Percentiles rank a stretch among this genome's conserved stretches.
These are phyloP conservation scores for Zingel zingel DNA, from an alignment of 2,113 vertebrate species.

Conservation along the genomic window DNA sequence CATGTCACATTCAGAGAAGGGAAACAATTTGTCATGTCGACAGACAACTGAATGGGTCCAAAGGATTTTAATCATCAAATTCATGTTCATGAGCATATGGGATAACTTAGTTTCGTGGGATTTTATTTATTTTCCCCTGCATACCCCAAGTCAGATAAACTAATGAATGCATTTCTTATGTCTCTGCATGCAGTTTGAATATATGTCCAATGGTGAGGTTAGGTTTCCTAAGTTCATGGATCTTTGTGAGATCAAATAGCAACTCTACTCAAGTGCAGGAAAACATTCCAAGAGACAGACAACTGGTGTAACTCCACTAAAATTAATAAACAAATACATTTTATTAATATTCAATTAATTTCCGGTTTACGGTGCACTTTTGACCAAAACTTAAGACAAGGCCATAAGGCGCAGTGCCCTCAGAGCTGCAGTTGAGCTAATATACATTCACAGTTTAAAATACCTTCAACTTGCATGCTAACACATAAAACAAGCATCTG, in stretches of 20 bases:
- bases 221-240: not conserved
- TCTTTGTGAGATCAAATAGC: not conserved
- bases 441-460: not conserved
- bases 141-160: not conserved
- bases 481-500: slow-evolving; percentile 15
- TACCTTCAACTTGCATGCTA: slow-evolving; percentile 1
- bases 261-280: not conserved
- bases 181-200: not conserved
- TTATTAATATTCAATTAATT: too few species aligned
- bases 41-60: not conserved
- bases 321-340: not conserved
- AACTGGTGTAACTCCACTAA: not conserved
- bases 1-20: not conserved
- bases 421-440: not conserved
- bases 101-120: not conserved
- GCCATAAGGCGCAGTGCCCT: not conserved
- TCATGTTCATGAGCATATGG: not conserved
- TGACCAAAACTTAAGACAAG: not conserved
- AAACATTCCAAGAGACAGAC: not conserved
- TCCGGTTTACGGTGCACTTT: not conserved
- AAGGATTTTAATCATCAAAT: not conserved
- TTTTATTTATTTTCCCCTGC: not conserved
- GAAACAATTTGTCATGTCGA: not conserved
- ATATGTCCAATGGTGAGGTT: not conserved
- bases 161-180: not conserved